Percentiles rank a stretch among this genome's conserved stretches.
phyloP scores from a whole-genome alignment of 2,888 invertebrate species.

The Dexiosoma caninum region DNA sequence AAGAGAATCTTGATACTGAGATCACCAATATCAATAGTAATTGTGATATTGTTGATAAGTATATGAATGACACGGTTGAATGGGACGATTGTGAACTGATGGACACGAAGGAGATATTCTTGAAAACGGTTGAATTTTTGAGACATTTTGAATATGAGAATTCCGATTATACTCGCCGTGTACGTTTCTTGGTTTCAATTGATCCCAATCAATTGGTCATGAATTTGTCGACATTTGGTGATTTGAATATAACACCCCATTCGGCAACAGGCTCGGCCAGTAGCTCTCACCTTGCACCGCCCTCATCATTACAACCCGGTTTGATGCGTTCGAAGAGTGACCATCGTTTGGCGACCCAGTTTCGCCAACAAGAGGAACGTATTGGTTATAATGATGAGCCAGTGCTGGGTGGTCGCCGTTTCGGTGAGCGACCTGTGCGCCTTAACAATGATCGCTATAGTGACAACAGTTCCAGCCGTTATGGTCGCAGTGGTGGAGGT shows the following conservation, averaged over 20 bases:
- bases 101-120: slow-evolving; percentile 96
- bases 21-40: slow-evolving; percentile 96
- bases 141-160: slow-evolving; percentile 96
- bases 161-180: slow-evolving; percentile 90
- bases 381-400: slow-evolving; percentile 84
- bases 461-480: slow-evolving; percentile 74
- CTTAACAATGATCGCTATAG: slow-evolving; percentile 78
- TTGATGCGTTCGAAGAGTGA: slow-evolving; percentile 96
- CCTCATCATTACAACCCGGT: slow-evolving; percentile 84
- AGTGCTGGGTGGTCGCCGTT: slow-evolving; percentile 86
- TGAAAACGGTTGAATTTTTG: slow-evolving; percentile 96
- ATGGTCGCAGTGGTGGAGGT: slow-evolving; percentile 72
- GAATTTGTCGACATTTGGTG: slow-evolving; percentile 93
- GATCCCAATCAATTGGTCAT: slow-evolving; percentile 94
- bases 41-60: slow-evolving; percentile 96
- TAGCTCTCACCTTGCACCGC: slow-evolving; percentile 80
- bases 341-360: slow-evolving; percentile 92
- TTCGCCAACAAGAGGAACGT: slow-evolving; percentile 92
- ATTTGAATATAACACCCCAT: slow-evolving; percentile 87
- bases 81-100: slow-evolving; percentile 96
- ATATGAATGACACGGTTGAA: slow-evolving; percentile 92
- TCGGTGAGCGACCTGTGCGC: slow-evolving; percentile 83
- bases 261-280: slow-evolving; percentile 78
- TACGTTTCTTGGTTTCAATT: slow-evolving; percentile 91
- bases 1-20: slow-evolving; percentile 96